Evolutionary conservation across 2,113 vertebrate genomes (phyloP), one percentile per base, ranked within the genome.

Genomic region (Entomyzon cyanotis): DNA sequence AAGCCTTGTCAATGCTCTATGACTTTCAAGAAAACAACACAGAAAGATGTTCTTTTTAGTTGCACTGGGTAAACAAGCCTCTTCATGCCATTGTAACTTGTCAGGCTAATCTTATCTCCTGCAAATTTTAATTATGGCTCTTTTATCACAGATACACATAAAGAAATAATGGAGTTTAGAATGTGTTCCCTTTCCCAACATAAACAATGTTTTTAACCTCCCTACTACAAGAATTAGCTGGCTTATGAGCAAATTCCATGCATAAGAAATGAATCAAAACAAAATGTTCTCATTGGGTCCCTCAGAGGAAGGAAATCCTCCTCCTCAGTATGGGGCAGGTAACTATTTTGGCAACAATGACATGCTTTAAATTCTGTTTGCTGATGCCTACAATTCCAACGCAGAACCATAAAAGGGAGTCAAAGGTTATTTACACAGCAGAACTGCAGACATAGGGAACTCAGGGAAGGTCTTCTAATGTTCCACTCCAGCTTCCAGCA

Each of bases 341-440:
- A 95, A 84, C 28, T 58, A 21, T 50, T 77, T 27, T 16, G 9
- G 28, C 63, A 90, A 75, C 49, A 80, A 28, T 3, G 6, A 35
- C 33, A 81, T 44, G 27, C 27, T 84, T 88, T 71, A 84, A 53
- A 60, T 78, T 89, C 56, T 49, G 31, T 84, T 83, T 83, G 80
- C n/a, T 23, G 22, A 92, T 49, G 41, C 52, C 53, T 81, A 19
- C 31, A 90, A 30, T 84, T 93, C n/a, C 41, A 74, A 77, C 11
- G 11, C 67, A 87, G n/a, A 69, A 52, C 69, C 42, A 70, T 23
- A 86, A 79, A 83, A 42, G 15, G 58, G 81, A 90, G 88, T 60
- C 67, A 63, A 41, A 73, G 68, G 59, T 77, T 90, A 95, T 90
- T 92, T 63, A 88, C 67, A 90, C 18, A 77, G 64, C 50, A 93